Percentiles rank a stretch among this genome's conserved stretches.
phyloP scores from a whole-genome alignment of 2,113 vertebrate genomes.

The Gopherus evgoodei region DNA sequence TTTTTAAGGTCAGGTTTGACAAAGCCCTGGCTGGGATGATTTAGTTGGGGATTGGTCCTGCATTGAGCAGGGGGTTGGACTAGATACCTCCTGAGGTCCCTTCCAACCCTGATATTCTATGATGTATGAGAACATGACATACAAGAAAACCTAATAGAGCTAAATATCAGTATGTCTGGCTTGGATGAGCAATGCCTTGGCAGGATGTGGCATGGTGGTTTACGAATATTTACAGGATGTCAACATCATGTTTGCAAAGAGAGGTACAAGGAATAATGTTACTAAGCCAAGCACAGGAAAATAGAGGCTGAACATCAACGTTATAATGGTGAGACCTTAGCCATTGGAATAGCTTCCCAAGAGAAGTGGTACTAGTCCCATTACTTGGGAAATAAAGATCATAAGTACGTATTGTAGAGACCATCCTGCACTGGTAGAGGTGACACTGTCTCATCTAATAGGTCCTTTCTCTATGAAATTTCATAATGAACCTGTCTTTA shows the following conservation, averaged over 20 bases:
- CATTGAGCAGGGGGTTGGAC: too few relatives aligned
- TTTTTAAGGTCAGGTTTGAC: too few relatives aligned
- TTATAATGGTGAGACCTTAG: rapidly evolving
- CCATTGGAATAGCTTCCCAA: not conserved
- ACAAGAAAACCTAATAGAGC: not conserved
- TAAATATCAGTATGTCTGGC: rapidly evolving
- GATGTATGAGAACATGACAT: not conserved
- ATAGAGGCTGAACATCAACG: not conserved
- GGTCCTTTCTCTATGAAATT: not conserved
- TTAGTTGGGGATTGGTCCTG: too few relatives aligned
- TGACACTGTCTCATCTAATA: not conserved
- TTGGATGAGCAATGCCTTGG: not conserved
- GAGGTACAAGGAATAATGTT: rapidly evolving
- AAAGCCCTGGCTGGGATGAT: too few relatives aligned
- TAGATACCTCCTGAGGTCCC: too few relatives aligned
- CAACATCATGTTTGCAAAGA: not conserved
- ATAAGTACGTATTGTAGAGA: not conserved
- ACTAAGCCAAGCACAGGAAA: not conserved
- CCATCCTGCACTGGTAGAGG: not conserved
- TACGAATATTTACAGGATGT: not conserved
- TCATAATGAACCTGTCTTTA: not conserved
- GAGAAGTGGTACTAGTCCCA: not conserved
- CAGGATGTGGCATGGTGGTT: rapidly evolving
- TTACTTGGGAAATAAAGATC: not conserved
- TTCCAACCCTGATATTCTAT: too few relatives aligned